Conservation (phyloP, 2,113 vertebrate genomes). For the Rhineura floridana region DNA sequence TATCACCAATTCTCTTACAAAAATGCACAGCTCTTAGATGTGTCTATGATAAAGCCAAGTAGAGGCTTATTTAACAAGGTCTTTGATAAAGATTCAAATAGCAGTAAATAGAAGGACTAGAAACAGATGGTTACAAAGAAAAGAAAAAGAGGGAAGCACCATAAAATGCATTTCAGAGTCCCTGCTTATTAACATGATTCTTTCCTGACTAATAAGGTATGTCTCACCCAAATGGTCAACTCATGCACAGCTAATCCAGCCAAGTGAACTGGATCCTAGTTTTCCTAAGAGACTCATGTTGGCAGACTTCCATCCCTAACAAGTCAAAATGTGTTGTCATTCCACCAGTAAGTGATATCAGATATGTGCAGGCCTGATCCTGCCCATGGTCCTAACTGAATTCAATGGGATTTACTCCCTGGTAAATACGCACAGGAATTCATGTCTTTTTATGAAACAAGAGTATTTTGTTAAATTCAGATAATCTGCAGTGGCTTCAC, state of each 20-base stretch:
- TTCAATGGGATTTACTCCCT: background rate
- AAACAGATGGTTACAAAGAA: conserved; percentile 28
- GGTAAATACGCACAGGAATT: background rate
- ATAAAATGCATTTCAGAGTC: conserved; percentile 4
- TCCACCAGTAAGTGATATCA: background rate
- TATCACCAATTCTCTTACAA: conserved; percentile 1
- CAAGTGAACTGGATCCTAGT: background rate
- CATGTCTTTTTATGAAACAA: background rate
- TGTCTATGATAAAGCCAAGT: conserved; percentile 11
- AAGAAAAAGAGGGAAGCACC: background rate
- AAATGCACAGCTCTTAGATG: background rate
- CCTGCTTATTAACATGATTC: conserved; percentile 21
- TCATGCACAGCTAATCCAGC: conserved; percentile 7
- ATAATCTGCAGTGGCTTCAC: background rate
- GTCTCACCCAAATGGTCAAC: conserved; percentile 19
- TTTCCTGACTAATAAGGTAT: conserved; percentile 35
- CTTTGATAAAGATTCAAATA: conserved; percentile 31
- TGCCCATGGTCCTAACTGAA: background rate
- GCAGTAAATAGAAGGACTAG: conserved; percentile 13
- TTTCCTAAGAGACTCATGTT: background rate
- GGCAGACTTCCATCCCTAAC: background rate
- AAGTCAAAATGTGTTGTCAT: background rate
- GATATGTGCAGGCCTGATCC: background rate
- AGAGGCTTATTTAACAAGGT: conserved; percentile 34
- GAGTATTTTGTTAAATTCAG: background rate